Conservation (phyloP, 2,797 vertebrate genomes). For the Enteromius thamalakanensis region DNA sequence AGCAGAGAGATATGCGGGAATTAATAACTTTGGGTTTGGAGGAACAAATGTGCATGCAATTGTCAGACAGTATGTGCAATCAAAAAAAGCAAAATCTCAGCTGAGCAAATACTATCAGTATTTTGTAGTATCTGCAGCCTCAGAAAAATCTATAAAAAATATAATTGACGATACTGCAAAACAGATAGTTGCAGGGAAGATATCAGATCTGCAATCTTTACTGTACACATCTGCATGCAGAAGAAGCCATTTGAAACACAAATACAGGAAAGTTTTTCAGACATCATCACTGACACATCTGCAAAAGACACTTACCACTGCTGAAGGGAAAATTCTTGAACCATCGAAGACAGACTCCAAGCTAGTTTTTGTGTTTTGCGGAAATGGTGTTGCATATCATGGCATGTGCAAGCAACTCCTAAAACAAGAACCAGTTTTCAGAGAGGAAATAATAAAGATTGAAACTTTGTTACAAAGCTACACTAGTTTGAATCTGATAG, state of each 20-base stretch:
- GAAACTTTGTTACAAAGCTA: slow-evolving; percentile 68
- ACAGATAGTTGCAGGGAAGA: slow-evolving; percentile 67
- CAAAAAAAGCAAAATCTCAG: slow-evolving; percentile 45
- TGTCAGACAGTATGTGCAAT: slow-evolving; percentile 77
- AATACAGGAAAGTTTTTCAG: slow-evolving; percentile 79
- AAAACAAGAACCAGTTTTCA: slow-evolving; percentile 79
- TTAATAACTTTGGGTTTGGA: slow-evolving; percentile 90
- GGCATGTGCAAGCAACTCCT: slow-evolving; percentile 81
- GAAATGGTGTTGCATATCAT: slow-evolving; percentile 77
- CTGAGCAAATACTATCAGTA: slow-evolving; percentile 52
- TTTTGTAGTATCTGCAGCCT: too few species aligned
- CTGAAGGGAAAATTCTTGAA: slow-evolving; percentile 52
- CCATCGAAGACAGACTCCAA: slow-evolving; percentile 64
- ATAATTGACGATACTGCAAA: slow-evolving; percentile 16
- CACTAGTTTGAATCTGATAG: slow-evolving; percentile 68
- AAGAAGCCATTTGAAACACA: slow-evolving; percentile 83
- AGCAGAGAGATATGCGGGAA: slow-evolving; percentile 76
- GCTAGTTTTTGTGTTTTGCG: slow-evolving; percentile 86
- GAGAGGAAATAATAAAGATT: slow-evolving; percentile 79
- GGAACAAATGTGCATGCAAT: slow-evolving; percentile 86
- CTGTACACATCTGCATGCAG: slow-evolving; percentile 86
- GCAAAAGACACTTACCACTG: slow-evolving; percentile 69
- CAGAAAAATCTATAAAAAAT: too few species aligned
- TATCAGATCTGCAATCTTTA: slow-evolving; percentile 73
- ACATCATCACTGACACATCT: slow-evolving; percentile 77